phyloP scores from a whole-genome alignment of 1,140 invertebrate species.

The Melipona quadrifasciata region DNA sequence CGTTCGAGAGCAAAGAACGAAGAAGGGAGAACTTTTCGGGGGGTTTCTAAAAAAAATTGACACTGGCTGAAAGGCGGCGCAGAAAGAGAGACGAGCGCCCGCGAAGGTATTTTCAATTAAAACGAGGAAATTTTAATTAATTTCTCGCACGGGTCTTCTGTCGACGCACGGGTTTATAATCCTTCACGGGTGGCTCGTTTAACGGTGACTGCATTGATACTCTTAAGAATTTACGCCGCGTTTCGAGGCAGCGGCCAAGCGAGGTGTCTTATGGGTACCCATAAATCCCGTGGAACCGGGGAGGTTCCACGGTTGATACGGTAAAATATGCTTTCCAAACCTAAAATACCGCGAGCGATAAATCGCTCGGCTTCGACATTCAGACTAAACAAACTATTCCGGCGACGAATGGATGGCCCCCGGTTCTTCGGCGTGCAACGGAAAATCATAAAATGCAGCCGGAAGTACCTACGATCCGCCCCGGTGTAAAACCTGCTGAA shows the following conservation, averaged over 20 bases:
- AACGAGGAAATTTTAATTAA: not conserved
- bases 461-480: not conserved
- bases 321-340: constrained; percentile 30
- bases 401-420: not conserved
- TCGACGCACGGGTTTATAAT: not conserved
- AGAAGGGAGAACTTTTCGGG: too few relatives aligned
- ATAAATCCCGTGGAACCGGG: constrained; percentile 12
- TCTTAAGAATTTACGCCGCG: too few relatives aligned
- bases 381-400: constrained; percentile 3
- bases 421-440: not conserved
- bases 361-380: constrained; percentile 19
- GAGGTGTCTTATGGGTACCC: not conserved
- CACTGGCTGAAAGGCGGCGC: too few relatives aligned
- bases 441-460: constrained; percentile 10
- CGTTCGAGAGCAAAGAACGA: too few relatives aligned
- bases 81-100: too few relatives aligned
- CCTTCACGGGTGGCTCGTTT: not conserved
- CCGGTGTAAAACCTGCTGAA: not conserved
- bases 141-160: not conserved
- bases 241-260: too few relatives aligned
- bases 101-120: not conserved
- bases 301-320: not conserved
- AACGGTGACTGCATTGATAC: not conserved
- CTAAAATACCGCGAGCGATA: constrained; percentile 17
- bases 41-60: too few relatives aligned